phyloP scores from a whole-genome alignment of 1,140 invertebrate genomes.

The Nomia melanderi region DNA sequence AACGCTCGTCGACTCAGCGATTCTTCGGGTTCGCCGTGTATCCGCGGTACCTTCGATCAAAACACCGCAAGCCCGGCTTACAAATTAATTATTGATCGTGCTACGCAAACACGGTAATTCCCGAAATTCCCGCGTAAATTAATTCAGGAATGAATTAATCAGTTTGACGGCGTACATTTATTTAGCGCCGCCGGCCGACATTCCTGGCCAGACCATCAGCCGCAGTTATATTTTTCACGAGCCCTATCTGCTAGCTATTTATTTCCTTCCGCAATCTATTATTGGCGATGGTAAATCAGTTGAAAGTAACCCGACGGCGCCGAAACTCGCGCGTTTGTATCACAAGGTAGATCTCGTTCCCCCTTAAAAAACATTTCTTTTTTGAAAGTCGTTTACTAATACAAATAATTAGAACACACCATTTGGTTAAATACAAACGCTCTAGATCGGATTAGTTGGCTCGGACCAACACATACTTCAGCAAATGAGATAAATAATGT shows the following conservation, averaged over 20 bases:
- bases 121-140: slow-evolving; percentile 15
- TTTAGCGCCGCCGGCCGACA: neutral
- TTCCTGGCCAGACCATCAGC: too few species aligned
- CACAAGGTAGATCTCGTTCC: too few species aligned
- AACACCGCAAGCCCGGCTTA: too few species aligned
- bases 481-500: too few species aligned
- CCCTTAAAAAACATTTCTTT: too few species aligned
- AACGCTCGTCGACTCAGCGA: neutral
- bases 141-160: slow-evolving; percentile 15
- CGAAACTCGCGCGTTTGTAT: neutral
- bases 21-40: neutral
- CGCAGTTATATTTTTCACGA: slow-evolving; percentile 7
- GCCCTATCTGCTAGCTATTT: neutral
- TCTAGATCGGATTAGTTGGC: too few species aligned
- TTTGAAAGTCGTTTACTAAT: too few species aligned
- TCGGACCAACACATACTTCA: too few species aligned
- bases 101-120: slow-evolving; percentile 1
- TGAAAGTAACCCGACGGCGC: neutral
- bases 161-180: neutral
- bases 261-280: slow-evolving; percentile 3
- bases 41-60: neutral
- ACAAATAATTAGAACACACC: too few species aligned
- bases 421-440: too few species aligned
- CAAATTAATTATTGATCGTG: slow-evolving; percentile 11
- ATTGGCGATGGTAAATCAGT: neutral